These are phyloP conservation scores for Panthera tigris DNA, from an alignment of 2,113 vertebrate genomes.

Conservation along the genomic window DNA sequence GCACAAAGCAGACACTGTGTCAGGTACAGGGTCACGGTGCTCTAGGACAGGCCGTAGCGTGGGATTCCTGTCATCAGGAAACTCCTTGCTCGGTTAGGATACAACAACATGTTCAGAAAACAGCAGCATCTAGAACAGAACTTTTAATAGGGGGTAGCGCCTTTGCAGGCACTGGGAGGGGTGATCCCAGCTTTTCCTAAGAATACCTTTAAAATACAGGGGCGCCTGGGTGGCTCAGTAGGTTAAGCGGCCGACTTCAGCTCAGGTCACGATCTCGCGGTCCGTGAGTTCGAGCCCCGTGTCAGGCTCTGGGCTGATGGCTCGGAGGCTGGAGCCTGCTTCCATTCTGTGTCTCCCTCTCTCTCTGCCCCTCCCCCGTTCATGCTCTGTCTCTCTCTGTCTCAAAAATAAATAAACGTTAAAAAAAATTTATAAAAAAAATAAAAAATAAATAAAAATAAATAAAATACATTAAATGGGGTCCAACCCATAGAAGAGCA, in stretches of 20 bases:
- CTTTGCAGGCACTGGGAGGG: neutral
- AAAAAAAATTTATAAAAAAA: no score
- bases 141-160: neutral
- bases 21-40: neutral
- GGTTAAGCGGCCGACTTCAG: no score
- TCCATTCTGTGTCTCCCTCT: no score
- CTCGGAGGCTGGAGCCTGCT: no score
- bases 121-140: neutral
- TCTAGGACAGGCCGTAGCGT: neutral
- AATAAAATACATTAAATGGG: neutral
- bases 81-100: neutral
- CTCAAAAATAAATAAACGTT: no score
- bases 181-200: neutral
- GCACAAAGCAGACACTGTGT: neutral
- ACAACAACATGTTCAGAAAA: neutral
- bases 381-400: no score
- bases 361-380: no score
- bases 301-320: no score
- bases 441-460: neutral
- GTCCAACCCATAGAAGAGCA: neutral
- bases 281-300: no score
- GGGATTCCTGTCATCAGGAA: neutral
- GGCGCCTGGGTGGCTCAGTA: no score
- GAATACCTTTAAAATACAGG: neutral
- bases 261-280: no score